A percentile compares a stretch with the other conserved stretches of the same genome.
Evolutionary conservation across 1,140 invertebrate genomes (phyloP).

Genomic region (Drosophila lacteicornis): DNA sequence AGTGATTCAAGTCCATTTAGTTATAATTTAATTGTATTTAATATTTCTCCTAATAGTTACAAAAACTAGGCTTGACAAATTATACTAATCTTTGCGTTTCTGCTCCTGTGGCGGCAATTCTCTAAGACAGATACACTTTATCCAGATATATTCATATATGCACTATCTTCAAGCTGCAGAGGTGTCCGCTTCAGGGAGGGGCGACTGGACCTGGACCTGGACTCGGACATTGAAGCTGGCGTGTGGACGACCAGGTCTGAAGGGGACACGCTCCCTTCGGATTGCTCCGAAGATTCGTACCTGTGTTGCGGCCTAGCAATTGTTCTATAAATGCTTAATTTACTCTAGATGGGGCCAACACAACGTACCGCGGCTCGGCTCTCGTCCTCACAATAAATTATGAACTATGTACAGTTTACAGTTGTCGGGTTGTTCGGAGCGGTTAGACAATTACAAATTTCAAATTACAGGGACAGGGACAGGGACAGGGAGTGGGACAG

Average conservation of each 20-base stretch:
- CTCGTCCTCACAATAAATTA: constrained; percentile 51
- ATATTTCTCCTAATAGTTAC: constrained; percentile 75
- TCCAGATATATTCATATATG: constrained; percentile 31
- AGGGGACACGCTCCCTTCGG: constrained; percentile 30
- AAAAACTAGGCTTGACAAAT: constrained; percentile 78
- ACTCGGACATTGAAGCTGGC: not conserved
- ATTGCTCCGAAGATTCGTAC: constrained; percentile 46
- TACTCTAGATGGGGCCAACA: constrained; percentile 61
- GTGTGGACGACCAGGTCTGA: constrained; percentile 12
- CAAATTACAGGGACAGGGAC: constrained; percentile 40
- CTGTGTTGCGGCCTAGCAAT: constrained; percentile 52
- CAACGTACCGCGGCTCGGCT: constrained; percentile 43
- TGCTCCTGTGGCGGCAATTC: constrained; percentile 56
- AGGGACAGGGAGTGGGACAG: constrained; percentile 1
- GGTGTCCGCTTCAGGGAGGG: constrained; percentile 35
- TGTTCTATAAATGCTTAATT: constrained; percentile 69
- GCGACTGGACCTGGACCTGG: not conserved
- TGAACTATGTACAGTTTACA: constrained; percentile 71
- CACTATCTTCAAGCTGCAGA: constrained; percentile 43
- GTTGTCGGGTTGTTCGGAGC: constrained; percentile 47
- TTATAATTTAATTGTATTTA: constrained; percentile 74
- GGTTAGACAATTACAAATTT: constrained; percentile 50
- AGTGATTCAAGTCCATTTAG: constrained; percentile 47
- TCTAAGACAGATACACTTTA: constrained; percentile 60
- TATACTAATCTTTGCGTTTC: constrained; percentile 79